phyloP scores from a whole-genome alignment of 2,888 invertebrate species.

The Andrena praecox region DNA sequence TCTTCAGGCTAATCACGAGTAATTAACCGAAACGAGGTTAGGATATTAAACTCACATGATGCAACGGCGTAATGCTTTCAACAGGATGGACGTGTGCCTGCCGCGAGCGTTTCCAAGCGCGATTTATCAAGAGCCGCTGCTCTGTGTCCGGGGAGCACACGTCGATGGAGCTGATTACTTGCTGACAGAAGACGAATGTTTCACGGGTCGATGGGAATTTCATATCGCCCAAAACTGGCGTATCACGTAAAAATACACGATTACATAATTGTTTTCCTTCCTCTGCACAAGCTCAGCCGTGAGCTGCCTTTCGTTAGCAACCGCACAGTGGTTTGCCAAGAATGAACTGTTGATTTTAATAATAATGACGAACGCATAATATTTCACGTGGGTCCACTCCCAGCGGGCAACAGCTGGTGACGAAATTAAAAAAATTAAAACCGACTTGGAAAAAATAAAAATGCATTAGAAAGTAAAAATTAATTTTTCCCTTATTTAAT shows the following conservation, averaged over 20 bases:
- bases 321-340: no score
- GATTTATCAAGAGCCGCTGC: conserved; percentile 36
- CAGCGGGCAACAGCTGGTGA: neutral
- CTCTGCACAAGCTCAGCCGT: neutral
- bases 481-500: no score
- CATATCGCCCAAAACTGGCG: neutral
- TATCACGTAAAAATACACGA: neutral
- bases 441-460: no score
- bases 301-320: neutral
- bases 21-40: conserved; percentile 68
- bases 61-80: conserved; percentile 37
- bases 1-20: conserved; percentile 61
- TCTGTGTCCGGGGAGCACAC: conserved; percentile 1
- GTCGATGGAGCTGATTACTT: conserved; percentile 25
- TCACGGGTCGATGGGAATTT: conserved; percentile 22
- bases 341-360: neutral
- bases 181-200: conserved; percentile 30
- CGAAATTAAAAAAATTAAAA: no score
- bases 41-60: conserved; percentile 48
- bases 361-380: neutral
- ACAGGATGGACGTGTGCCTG: neutral
- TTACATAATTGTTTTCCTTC: neutral
- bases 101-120: neutral
- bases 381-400: no score
- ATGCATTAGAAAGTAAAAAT: no score